Percentiles rank a stretch among this genome's conserved stretches.
Evolutionary conservation across 2,113 vertebrate species (phyloP).

Genomic region (Sminthopsis crassicaudata): DNA sequence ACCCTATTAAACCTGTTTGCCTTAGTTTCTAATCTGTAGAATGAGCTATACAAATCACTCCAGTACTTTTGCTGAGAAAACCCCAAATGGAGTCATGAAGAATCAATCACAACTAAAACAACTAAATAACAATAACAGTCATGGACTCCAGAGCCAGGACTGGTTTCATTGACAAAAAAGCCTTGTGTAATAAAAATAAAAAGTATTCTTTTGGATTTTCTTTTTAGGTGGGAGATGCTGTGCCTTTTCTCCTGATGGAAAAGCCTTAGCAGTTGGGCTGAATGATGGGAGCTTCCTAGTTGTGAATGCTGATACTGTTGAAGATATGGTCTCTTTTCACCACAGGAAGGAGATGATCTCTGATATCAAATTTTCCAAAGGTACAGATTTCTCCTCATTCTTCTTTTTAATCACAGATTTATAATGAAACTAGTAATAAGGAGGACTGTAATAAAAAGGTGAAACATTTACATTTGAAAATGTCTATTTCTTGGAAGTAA

Average conservation of each 20-base stretch:
- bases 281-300: slow-evolving; percentile 98
- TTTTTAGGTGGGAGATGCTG: slow-evolving; percentile 94
- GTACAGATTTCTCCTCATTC: slow-evolving; percentile 77
- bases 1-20: not conserved
- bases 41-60: not conserved
- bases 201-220: not conserved
- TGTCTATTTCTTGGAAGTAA: slow-evolving; percentile 16
- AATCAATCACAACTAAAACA: not conserved
- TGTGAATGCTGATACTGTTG: slow-evolving; percentile 97
- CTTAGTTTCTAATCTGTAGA: not conserved
- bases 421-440: not conserved
- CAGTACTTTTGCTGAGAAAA: not conserved
- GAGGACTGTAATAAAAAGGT: not conserved
- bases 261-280: slow-evolving; percentile 95
- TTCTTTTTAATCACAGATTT: slow-evolving; percentile 16
- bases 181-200: not conserved
- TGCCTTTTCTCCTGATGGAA: slow-evolving; percentile 97
- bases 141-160: not conserved
- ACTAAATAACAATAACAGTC: not conserved
- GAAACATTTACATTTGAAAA: slow-evolving; percentile 44
- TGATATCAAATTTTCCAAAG: slow-evolving; percentile 97
- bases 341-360: slow-evolving; percentile 98
- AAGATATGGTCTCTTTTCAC: slow-evolving; percentile 99
- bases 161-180: not conserved
- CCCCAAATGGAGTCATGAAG: not conserved